Evolutionary conservation across 2,888 invertebrate species (phyloP).

Genomic region (Erebia ligea): DNA sequence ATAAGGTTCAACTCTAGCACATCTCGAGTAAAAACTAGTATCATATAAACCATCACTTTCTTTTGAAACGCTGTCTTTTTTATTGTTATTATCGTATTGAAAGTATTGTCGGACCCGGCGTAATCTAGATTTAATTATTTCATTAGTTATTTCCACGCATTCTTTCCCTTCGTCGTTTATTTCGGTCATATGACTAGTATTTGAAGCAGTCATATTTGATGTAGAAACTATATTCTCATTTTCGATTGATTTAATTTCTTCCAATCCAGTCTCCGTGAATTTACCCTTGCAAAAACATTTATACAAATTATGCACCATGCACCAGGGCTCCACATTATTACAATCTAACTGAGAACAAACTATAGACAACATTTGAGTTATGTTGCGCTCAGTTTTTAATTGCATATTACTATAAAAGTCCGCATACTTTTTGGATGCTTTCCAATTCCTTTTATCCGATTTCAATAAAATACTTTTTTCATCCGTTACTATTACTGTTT

Average conservation of each 20-base stretch:
- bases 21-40: conserved; percentile 28
- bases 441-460: conserved; percentile 81
- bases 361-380: conserved; percentile 51
- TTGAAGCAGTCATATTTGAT: not conserved
- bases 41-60: not conserved
- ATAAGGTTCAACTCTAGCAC: conserved; percentile 58
- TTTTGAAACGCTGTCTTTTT: not conserved
- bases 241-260: conserved; percentile 30
- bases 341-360: conserved; percentile 56
- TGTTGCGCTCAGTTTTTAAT: conserved; percentile 52
- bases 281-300: conserved; percentile 85
- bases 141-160: not conserved
- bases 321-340: conserved; percentile 83
- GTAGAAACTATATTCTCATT: not conserved
- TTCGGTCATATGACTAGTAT: not conserved
- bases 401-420: conserved; percentile 73
- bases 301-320: conserved; percentile 86
- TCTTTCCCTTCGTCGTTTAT: not conserved
- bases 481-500: conserved; percentile 86
- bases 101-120: not conserved
- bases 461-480: conserved; percentile 86
- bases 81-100: not conserved
- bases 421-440: conserved; percentile 84
- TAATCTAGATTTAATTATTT: not conserved
- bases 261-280: conserved; percentile 50